Evolutionary conservation across 2,888 invertebrate species (phyloP).

Genomic region (Philereme transversata): DNA sequence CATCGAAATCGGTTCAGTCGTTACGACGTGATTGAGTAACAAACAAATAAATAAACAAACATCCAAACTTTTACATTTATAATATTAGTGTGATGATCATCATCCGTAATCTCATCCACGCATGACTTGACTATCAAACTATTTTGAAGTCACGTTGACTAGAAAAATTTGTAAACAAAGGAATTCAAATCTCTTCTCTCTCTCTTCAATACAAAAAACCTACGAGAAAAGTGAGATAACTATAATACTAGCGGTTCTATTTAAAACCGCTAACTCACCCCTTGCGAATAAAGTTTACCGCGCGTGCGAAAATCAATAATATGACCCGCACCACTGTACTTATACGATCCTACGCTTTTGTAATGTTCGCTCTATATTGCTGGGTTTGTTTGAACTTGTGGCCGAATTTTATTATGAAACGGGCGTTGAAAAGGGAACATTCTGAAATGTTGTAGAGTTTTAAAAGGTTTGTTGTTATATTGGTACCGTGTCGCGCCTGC

Average conservation of each 20-base stretch:
- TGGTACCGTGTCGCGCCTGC: slow-evolving; percentile 67
- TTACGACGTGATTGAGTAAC: no score
- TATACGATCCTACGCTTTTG: slow-evolving; percentile 13
- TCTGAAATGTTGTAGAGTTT: not conserved
- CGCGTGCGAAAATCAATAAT: slow-evolving; percentile 80
- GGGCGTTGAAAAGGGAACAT: slow-evolving; percentile 47
- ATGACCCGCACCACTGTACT: slow-evolving; percentile 43
- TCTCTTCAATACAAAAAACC: slow-evolving; percentile 15
- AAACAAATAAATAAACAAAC: no score
- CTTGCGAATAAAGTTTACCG: slow-evolving; percentile 57
- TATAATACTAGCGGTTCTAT: slow-evolving; percentile 23
- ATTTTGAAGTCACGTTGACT: slow-evolving; percentile 1
- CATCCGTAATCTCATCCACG: no score
- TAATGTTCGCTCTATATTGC: slow-evolving; percentile 44
- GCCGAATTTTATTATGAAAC: slow-evolving; percentile 3
- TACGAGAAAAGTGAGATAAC: slow-evolving; percentile 44
- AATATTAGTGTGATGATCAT: no score
- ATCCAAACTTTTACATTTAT: no score
- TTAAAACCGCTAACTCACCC: slow-evolving; percentile 46
- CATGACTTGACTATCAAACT: not conserved
- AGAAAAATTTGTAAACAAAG: slow-evolving; percentile 25
- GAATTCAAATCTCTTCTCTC: slow-evolving; percentile 22
- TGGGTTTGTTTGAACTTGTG: slow-evolving; percentile 19
- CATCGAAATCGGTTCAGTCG: no score
- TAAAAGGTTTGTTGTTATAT: slow-evolving; percentile 47